Conservation (phyloP, 2,113 vertebrate species). For the Lethenteron camtschaticum region DNA sequence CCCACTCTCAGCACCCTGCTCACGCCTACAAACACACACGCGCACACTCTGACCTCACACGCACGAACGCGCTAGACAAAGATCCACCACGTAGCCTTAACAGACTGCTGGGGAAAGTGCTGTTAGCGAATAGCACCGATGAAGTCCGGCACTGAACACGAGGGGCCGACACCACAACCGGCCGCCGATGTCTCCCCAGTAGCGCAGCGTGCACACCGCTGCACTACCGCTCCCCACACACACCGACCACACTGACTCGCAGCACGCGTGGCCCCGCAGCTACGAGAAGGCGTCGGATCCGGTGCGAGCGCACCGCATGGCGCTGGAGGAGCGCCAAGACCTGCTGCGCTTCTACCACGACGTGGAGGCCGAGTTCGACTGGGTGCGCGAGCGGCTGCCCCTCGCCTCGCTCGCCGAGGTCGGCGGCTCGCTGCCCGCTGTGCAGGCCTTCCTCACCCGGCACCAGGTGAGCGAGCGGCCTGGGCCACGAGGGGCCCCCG, state of each 20-base stretch:
- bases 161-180: no score
- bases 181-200: no score
- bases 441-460: slow-evolving; percentile 35
- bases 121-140: no score
- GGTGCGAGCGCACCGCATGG: slow-evolving; percentile 24
- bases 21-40: no score
- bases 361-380: slow-evolving; percentile 38
- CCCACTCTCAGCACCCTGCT: background rate
- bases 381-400: slow-evolving; percentile 40
- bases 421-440: slow-evolving; percentile 26
- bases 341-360: slow-evolving; percentile 48
- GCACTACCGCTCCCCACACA: no score
- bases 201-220: no score
- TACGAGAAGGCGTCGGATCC: slow-evolving; percentile 32
- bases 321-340: slow-evolving; percentile 37
- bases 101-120: no score
- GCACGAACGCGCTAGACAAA: no score
- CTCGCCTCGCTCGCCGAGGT: slow-evolving; percentile 23
- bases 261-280: slow-evolving; percentile 17
- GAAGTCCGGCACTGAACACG: no score
- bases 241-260: no score
- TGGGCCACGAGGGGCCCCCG: background rate
- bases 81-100: no score
- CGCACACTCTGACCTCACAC: no score
- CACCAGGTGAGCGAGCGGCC: slow-evolving; percentile 32